Percentiles rank a stretch among this genome's conserved stretches.
These are phyloP conservation scores for Arctocebus calabarensis DNA, from an alignment of 2,797 vertebrate species.

Conservation along the genomic window DNA sequence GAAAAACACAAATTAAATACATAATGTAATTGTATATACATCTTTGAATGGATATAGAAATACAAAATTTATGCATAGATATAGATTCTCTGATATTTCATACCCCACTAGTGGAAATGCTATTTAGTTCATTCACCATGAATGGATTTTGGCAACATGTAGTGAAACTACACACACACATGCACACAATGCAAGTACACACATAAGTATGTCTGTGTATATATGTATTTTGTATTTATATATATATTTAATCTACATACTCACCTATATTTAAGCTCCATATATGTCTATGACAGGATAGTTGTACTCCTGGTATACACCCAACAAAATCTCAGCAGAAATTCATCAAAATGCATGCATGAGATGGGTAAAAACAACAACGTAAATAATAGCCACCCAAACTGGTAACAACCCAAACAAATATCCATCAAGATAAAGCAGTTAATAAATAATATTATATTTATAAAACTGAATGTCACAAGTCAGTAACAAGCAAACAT, in stretches of 20 bases:
- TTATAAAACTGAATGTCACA: background rate
- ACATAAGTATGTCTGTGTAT: background rate
- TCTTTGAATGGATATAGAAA: background rate
- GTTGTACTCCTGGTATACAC: background rate
- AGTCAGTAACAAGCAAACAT: background rate
- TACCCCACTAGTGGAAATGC: background rate
- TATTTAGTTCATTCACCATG: background rate
- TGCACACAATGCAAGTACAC: too few relatives aligned
- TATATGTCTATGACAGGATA: background rate
- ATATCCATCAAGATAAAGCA: background rate
- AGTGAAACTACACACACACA: background rate
- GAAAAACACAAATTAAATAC: background rate
- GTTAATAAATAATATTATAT: background rate
- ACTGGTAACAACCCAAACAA: background rate
- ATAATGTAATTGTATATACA: background rate
- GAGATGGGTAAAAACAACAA: background rate
- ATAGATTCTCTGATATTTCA: background rate
- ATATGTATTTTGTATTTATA: background rate
- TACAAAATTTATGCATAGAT: background rate
- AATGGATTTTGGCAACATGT: background rate
- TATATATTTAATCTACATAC: background rate
- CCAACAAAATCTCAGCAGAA: background rate
- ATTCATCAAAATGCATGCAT: background rate
- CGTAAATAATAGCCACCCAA: background rate
- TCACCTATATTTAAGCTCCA: background rate